Conservation (phyloP, 1,140 invertebrate species). For the Oryzaephilus surinamensis region DNA sequence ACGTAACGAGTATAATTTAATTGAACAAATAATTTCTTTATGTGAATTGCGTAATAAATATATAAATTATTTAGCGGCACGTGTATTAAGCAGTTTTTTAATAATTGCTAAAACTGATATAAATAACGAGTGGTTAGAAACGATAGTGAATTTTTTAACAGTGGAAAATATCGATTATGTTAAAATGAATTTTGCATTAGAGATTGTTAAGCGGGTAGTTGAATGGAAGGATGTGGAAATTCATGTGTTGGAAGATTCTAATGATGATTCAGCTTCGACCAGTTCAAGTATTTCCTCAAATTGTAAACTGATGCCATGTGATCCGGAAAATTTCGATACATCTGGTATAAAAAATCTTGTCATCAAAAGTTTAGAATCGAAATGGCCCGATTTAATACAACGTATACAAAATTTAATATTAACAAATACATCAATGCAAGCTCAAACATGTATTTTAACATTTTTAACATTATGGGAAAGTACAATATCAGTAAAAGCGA, state of each 20-base stretch:
- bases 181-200: constrained; percentile 71
- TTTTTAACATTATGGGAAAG: constrained; percentile 80
- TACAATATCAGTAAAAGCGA: constrained; percentile 84
- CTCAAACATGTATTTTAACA: constrained; percentile 61
- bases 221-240: constrained; percentile 78
- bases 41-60: constrained; percentile 67
- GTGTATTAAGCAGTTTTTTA: constrained; percentile 70
- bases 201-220: constrained; percentile 72
- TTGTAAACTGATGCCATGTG: constrained; percentile 37
- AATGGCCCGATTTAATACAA: constrained; percentile 66
- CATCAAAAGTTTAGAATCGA: constrained; percentile 70
- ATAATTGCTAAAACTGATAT: constrained; percentile 71
- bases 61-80: constrained; percentile 66
- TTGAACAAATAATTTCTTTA: constrained; percentile 71
- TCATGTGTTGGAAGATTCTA: constrained; percentile 66
- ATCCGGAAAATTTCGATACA: constrained; percentile 70
- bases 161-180: constrained; percentile 52
- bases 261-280: constrained; percentile 31
- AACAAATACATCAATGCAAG: constrained; percentile 42
- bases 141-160: constrained; percentile 56
- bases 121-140: constrained; percentile 66
- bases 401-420: constrained; percentile 49
- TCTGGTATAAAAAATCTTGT: constrained; percentile 73
- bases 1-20: constrained; percentile 67
- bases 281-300: constrained; percentile 25